Evolutionary conservation across 1,140 invertebrate species (phyloP), one percentile per base, ranked within the genome.

Genomic region (Coenobita brevimanus): DNA sequence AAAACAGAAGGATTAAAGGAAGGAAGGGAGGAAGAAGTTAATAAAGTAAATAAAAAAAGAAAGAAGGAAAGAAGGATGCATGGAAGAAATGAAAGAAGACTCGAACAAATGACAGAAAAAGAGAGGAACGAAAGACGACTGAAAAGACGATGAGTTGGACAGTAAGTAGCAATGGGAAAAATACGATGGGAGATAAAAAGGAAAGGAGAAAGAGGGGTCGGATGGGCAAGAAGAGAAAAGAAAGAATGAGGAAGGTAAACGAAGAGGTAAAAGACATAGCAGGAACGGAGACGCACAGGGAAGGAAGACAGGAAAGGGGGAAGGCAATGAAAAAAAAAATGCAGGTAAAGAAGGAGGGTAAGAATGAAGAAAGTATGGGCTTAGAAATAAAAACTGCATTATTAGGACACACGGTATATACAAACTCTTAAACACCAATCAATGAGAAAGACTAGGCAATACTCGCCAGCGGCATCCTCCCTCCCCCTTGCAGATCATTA

Each of bases 241-340:
- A 27, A 43, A 41, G 8, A 57, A 81, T 30, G 30, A 62, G 46
- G 79, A 81, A n/a, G n/a, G n/a, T n/a, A n/a, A n/a, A n/a, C n/a
- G n/a, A n/a, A n/a, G n/a, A n/a, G n/a, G n/a, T n/a, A n/a, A n/a
- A n/a, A n/a, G n/a, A n/a, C n/a, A n/a, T n/a, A n/a, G n/a, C n/a
- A n/a, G n/a, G n/a, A n/a, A n/a, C n/a, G n/a, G n/a, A n/a, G n/a
- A n/a, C n/a, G n/a, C n/a, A n/a, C n/a, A n/a, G n/a, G n/a, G n/a
- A n/a, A n/a, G n/a, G n/a, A n/a, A n/a, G n/a, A n/a, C n/a, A n/a
- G n/a, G n/a, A n/a, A n/a, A n/a, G n/a, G 33, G 27, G 43, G 27
- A 57, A 81, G 60, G 46, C 57, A 2, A 24, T 60, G 30, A 30
- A 36, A 41, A 3, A 60, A 57, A 36, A 64, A 21, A 41, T 21